Base-by-base conservation (phyloP, 2,888 invertebrate genomes). In the Coleophora deauratella region DNA sequence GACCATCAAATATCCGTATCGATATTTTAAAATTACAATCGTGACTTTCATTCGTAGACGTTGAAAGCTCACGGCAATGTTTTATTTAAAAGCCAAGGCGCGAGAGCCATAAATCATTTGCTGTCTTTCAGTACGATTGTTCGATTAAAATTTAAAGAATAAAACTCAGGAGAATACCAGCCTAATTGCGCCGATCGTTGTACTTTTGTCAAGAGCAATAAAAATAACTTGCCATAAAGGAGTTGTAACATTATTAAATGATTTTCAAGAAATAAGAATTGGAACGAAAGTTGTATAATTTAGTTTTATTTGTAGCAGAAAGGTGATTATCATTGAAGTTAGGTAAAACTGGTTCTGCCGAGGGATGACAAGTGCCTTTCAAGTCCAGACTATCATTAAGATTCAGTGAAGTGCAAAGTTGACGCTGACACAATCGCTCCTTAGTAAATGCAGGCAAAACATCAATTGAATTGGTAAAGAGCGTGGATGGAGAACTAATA, bases 31-130 rank as follows among this genome's bases (percentile, higher is more conserved):
- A 82, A 82, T 84, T 82, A 75, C 79, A 75, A 67, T 84, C 82
- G 84, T 85, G 84, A 84, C 84, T 82, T 65, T 72, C 71, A 69
- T 73, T 72, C 73, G 68, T 71, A 73, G 70, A 72, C 64, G 72
- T 66, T 72, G 79, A 80, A 80, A 81, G 80, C 82, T 84, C 63
- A 79, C 70, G 79, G 82, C 82, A 62, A 78, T 79, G 78, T 76
- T 71, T 75, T 74, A 80, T 81, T 80, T 77, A 77, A 76, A 66
- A 74, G 65, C 56, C 57, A 66, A 74, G 77, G 80, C 79, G 82
- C 71, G 77, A 80, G 64, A 50, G 47, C 51, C 59, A 65, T 84
- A 80, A 78, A 85, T 85, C 84, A 80, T 73, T 62, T 49, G 51
- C 58, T 62, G 72, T 73, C 75, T 72, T 62, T 73, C 69, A 72